Evolutionary conservation across 2,888 invertebrate species (phyloP).

Genomic region (Hirtodrosophila duncani): DNA sequence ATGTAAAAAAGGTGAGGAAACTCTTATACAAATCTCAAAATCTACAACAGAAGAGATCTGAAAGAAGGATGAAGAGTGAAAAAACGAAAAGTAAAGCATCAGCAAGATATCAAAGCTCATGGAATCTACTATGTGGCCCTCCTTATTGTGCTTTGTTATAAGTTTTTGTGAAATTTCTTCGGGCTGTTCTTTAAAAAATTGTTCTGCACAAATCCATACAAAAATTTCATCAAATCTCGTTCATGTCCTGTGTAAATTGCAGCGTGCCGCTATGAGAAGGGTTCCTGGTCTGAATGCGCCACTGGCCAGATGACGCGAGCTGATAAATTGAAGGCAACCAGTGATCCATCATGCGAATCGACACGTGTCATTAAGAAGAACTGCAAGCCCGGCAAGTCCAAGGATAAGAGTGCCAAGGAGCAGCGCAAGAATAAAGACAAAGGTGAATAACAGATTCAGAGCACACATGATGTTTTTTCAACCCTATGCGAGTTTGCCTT

Average conservation of each 20-base stretch:
- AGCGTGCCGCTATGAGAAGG: conserved; percentile 94
- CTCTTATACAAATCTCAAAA: too few species aligned
- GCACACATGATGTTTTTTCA: neutral
- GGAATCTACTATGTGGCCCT: too few species aligned
- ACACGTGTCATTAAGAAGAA: conserved; percentile 90
- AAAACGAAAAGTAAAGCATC: too few species aligned
- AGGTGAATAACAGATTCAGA: conserved; percentile 80
- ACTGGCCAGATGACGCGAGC: conserved; percentile 90
- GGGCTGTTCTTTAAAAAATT: too few species aligned
- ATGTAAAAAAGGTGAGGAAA: conserved; percentile 89
- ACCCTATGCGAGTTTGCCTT: neutral
- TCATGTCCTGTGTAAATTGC: neutral
- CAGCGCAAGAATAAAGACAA: conserved; percentile 79
- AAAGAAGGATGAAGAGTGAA: too few species aligned
- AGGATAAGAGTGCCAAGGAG: conserved; percentile 78
- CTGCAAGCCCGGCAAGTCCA: conserved; percentile 87
- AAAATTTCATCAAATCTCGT: neutral
- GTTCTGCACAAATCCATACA: too few species aligned
- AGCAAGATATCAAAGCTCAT: too few species aligned
- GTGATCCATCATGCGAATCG: conserved; percentile 89
- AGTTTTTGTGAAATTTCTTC: too few species aligned
- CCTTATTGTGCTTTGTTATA: too few species aligned
- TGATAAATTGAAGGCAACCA: conserved; percentile 89
- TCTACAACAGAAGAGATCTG: too few species aligned
- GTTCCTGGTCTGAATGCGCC: conserved; percentile 90